Evolutionary conservation across 2,113 vertebrate species (phyloP).

Genomic region (Gila orcuttii): DNA sequence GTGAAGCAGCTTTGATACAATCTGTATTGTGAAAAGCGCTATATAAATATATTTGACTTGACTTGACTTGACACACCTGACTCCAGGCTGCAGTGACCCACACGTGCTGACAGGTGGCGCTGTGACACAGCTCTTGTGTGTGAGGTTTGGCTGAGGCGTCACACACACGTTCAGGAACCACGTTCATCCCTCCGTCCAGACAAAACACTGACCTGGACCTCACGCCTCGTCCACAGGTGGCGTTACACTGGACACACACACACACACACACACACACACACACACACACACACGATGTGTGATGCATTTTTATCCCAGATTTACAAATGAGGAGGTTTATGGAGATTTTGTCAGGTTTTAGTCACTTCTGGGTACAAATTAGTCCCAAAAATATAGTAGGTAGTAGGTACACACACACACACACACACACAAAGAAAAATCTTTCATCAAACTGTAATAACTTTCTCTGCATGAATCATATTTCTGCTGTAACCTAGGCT

Average conservation of each 20-base stretch:
- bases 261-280: constrained; percentile 30
- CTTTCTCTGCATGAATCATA: neutral
- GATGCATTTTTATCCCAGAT: no score
- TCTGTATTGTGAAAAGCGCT: no score
- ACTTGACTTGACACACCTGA: no score
- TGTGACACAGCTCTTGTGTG: constrained; percentile 74
- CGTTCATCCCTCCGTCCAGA: constrained; percentile 65
- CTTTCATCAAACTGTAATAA: no score
- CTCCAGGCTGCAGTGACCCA: constrained; percentile 84
- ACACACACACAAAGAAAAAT: constrained; percentile 1
- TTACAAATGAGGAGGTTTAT: no score
- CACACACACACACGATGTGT: neutral
- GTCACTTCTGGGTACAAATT: no score
- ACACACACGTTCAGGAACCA: constrained; percentile 81
- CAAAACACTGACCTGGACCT: constrained; percentile 78
- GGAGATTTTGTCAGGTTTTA: no score
- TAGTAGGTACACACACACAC: neutral
- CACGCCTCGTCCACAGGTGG: constrained; percentile 76
- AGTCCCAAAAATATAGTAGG: no score
- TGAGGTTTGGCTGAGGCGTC: constrained; percentile 73
- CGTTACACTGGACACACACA: constrained; percentile 77
- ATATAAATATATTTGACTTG: no score
- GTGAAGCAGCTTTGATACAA: no score
- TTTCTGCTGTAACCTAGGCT: neutral
- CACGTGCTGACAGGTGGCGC: constrained; percentile 74